A percentile compares a stretch with the other conserved stretches of the same genome.
Evolutionary conservation across 2,797 vertebrate species (phyloP).

Genomic region (Esox masquinongy): DNA sequence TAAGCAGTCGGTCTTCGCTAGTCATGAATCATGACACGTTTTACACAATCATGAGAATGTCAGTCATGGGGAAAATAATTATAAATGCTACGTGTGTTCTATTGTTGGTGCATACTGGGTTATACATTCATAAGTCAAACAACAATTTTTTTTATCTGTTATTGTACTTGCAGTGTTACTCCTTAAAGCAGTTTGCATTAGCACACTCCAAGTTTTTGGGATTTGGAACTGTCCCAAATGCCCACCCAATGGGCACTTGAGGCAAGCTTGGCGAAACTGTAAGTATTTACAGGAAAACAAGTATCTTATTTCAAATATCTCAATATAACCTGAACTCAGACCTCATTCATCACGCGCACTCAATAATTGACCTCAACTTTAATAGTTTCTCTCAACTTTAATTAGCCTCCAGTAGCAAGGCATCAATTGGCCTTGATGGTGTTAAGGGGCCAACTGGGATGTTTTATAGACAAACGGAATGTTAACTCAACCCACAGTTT

Average conservation of each 20-base stretch:
- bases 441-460: not conserved
- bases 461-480: not conserved
- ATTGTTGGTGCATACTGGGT: too few relatives aligned
- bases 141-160: too few relatives aligned
- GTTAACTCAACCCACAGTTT: not conserved
- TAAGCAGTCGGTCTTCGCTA: too few relatives aligned
- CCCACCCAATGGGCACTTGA: not conserved
- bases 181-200: too few relatives aligned
- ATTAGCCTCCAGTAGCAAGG: conserved; percentile 23
- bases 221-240: not conserved
- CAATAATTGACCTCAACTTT: conserved; percentile 32
- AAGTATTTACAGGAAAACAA: not conserved
- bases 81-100: too few relatives aligned
- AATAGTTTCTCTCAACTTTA: conserved; percentile 16
- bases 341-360: not conserved
- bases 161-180: too few relatives aligned
- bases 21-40: too few relatives aligned
- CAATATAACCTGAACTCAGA: not conserved
- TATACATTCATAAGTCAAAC: too few relatives aligned
- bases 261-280: not conserved
- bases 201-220: too few relatives aligned
- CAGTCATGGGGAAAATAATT: too few relatives aligned
- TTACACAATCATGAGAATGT: too few relatives aligned
- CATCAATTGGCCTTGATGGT: not conserved
- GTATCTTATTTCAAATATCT: not conserved